Conservation (phyloP, 1,140 invertebrate genomes). For the Venturia canescens region DNA sequence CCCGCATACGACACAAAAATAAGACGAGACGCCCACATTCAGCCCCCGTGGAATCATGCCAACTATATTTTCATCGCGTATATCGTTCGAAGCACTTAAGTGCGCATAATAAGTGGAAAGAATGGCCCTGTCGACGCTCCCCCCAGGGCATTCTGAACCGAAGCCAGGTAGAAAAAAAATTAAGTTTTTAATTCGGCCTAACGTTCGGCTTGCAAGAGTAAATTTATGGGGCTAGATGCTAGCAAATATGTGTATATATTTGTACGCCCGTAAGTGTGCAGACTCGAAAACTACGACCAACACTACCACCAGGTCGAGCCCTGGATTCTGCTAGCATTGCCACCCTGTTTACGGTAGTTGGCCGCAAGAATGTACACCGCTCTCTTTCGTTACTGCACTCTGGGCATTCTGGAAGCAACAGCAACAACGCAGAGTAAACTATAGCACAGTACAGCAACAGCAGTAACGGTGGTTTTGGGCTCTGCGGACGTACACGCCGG, state of each 20-base stretch:
- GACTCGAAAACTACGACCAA: conserved; percentile 17
- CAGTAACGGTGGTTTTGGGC: neutral
- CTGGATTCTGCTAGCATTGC: neutral
- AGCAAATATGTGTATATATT: conserved; percentile 19
- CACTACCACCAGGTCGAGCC: conserved; percentile 30
- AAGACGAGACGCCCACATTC: neutral
- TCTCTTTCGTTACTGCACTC: conserved; percentile 52
- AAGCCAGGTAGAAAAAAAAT: conserved; percentile 56
- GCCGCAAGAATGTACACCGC: conserved; percentile 71
- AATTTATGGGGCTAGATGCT: conserved; percentile 63
- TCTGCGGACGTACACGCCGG: neutral
- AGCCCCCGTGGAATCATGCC: conserved; percentile 2
- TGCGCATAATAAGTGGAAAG: conserved; percentile 27
- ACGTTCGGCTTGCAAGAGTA: conserved; percentile 55
- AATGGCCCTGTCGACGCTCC: neutral
- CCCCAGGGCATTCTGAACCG: neutral
- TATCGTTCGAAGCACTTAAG: neutral
- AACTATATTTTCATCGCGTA: conserved; percentile 3
- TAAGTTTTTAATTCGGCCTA: conserved; percentile 70
- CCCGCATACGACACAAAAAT: neutral
- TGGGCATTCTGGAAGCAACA: conserved; percentile 18
- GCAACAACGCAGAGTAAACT: neutral
- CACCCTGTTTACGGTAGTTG: conserved; percentile 67
- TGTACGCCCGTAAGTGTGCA: conserved; percentile 19
- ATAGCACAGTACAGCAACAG: neutral